phyloP scores from a whole-genome alignment of 2,888 invertebrate species.

The Adineta ricciae region DNA sequence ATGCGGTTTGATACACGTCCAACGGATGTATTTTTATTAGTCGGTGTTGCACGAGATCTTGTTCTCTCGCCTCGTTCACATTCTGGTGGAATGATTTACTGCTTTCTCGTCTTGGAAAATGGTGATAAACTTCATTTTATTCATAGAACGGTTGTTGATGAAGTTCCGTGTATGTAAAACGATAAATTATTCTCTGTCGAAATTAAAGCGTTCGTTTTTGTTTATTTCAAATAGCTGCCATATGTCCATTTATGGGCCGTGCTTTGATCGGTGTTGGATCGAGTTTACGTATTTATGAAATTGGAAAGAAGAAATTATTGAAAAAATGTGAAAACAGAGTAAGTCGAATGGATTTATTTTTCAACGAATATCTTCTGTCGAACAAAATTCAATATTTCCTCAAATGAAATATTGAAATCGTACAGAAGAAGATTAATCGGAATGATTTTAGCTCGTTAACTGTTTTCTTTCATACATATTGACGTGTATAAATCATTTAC shows the following conservation, averaged over 20 bases:
- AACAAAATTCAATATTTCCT: neutral
- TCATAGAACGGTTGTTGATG: slow-evolving; percentile 84
- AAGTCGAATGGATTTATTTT: neutral
- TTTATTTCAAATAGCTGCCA: slow-evolving; percentile 52
- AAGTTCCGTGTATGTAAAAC: slow-evolving; percentile 59
- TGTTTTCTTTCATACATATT: neutral
- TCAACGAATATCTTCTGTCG: neutral
- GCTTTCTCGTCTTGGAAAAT: slow-evolving; percentile 62
- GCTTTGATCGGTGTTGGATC: slow-evolving; percentile 82
- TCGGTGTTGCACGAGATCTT: slow-evolving; percentile 81
- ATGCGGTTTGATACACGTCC: slow-evolving; percentile 65
- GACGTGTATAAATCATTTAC: slow-evolving; percentile 8
- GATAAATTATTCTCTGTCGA: too few species aligned
- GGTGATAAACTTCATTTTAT: slow-evolving; percentile 77
- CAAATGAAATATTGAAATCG: neutral
- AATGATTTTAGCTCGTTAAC: neutral
- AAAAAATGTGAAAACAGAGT: slow-evolving; percentile 92
- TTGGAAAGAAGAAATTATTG: slow-evolving; percentile 86
- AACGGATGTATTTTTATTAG: slow-evolving; percentile 60
- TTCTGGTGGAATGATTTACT: slow-evolving; percentile 71
- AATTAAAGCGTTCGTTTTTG: too few species aligned
- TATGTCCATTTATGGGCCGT: slow-evolving; percentile 80
- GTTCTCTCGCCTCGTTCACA: slow-evolving; percentile 75
- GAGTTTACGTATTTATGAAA: slow-evolving; percentile 81
- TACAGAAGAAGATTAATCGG: neutral